phyloP scores from a whole-genome alignment of 2,888 invertebrate genomes.

The Cheilosia impressa region DNA sequence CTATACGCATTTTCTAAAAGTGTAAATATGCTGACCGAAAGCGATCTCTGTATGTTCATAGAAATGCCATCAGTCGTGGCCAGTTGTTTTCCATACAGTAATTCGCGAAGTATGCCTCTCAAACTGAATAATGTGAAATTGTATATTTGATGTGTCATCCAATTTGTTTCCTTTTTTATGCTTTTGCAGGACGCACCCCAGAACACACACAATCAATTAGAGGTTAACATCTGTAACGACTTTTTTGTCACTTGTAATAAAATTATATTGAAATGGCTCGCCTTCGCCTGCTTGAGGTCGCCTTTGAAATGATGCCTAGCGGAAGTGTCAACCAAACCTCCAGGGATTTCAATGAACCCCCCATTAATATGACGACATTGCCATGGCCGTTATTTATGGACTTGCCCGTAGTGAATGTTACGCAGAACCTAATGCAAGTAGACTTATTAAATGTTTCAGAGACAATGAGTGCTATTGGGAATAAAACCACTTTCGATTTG shows the following conservation, averaged over 20 bases:
- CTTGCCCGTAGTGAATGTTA: constrained; percentile 36
- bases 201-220: constrained; percentile 28
- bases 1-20: neutral
- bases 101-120: neutral
- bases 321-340: constrained; percentile 35
- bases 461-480: constrained; percentile 4
- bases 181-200: constrained; percentile 38
- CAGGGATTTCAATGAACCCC: constrained; percentile 3
- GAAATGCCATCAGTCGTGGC: neutral
- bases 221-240: constrained; percentile 39
- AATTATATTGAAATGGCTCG: constrained; percentile 36
- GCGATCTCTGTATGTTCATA: neutral
- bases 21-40: constrained; percentile 4
- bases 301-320: constrained; percentile 18
- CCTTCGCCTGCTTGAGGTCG: constrained; percentile 28
- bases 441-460: constrained; percentile 28
- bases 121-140: constrained; percentile 21
- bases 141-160: constrained; percentile 21
- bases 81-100: constrained; percentile 4
- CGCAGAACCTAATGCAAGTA: neutral
- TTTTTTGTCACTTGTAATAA: constrained; percentile 43
- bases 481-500: constrained; percentile 8
- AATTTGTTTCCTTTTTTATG: constrained; percentile 23
- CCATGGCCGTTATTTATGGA: constrained; percentile 36
- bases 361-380: constrained; percentile 33